Base-by-base conservation (phyloP, 1,140 invertebrate genomes). In the Goniozus legneri region DNA sequence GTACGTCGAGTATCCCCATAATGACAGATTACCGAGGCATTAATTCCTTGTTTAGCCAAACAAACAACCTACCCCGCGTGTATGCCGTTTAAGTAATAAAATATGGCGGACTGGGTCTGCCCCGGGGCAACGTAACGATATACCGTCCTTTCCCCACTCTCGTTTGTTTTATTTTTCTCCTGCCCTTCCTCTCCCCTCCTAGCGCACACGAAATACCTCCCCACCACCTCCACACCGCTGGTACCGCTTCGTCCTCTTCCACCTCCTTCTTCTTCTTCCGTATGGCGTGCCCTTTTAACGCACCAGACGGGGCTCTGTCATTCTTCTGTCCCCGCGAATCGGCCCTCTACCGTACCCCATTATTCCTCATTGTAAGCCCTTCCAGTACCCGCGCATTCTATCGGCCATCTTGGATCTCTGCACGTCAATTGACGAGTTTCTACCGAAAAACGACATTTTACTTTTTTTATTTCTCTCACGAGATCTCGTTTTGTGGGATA, bases 1-100 rank as follows among this genome's bases (percentile, higher is more conserved):
- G 22, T 43, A 18, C n/a, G 14, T 54, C 52, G 51, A 61, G 58
- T 53, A 53, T 54, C 54, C 54, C 50, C 50, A 50, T 61, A 61
- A 61, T 65, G 64, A 66, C 59, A 59, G 64, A 66, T 65, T 59
- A 53, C 56, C 51, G 45, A 31, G 56, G 62, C 62, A 65, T 63
- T 61, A 66, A 65, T 66, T 64, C 58, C 58, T 61, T 66, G 62
- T 62, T 61, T 62, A 66, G 65, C 64, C 60, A 65, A n/a, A 65
- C 62, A 62, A 65, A 63, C 58, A 58, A 63, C 56, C 58, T 62
- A 43, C 49, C 45, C 50, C 58, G 62, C 61, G 42, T 45, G n/a
- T n/a, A 55, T 58, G 46, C 50, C 60, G 62, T 59, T 66, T 66
- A 66, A 62, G 62, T 58, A 65, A 65, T 65, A 66, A 66, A 66